Evolutionary conservation across 23 tunicate genomes (phyloP), one percentile per base, ranked within the genome.

Genomic region (Botrylloides violaceus): DNA sequence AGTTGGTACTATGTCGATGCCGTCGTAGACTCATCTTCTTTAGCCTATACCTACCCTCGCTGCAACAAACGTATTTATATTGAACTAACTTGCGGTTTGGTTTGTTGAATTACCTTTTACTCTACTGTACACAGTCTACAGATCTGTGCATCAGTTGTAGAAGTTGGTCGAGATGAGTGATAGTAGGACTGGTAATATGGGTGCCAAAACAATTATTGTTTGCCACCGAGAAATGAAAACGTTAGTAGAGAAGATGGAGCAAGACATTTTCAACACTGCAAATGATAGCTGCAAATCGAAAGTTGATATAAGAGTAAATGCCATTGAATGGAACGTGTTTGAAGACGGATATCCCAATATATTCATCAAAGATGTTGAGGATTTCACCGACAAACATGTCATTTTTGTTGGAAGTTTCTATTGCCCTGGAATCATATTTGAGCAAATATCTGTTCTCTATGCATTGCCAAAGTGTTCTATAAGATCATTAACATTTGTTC

Each of bases 321-420:
- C 71, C 72, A 61, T 79, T 6, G 6, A 49, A 24, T 87, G 95
- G 95, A 76, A 79, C 15, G 59, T 56, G 48, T 87, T 87, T 64
- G 87, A 84, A 15, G 95, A 87, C 61, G 95, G 80, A 70, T 87
- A 58, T 70, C 95, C 95, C 34, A 87, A 87, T 76, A 63, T 87
- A 20, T 87, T 87, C 38, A 87, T 87, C 50, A 64, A 87, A 80
- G 75, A 87, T 53, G 31, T 87, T 3, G 77, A 80, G 25, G 37
- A 75, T 15, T 87, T 80, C 34, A 29, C 63, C 26, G 95, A 84
- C 12, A 80, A 87, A 36, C 72, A 87, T 50, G 82, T 87, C 18
- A 76, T 82, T 2, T 87, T 80, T 76, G 79, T 87, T 49, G 95
- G 95, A 72, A 87, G 86, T 39, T 87, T 87, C 57, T 78, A 87